phyloP scores from a whole-genome alignment of 2,797 vertebrate species.

The Sarcoramphus papa region DNA sequence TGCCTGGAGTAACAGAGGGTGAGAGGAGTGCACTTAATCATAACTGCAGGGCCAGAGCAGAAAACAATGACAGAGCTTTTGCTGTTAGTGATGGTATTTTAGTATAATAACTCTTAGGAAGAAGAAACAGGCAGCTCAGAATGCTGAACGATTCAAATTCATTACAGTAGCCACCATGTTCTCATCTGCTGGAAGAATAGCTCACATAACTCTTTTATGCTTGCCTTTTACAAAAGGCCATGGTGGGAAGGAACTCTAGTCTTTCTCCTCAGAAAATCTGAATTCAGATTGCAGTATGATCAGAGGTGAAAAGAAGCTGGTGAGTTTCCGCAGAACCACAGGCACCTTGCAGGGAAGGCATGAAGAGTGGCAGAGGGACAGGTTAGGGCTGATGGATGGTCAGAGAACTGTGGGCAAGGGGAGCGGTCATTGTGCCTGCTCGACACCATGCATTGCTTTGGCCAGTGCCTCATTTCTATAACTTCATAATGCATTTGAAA shows the following conservation, averaged over 20 bases:
- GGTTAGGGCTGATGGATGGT: neutral
- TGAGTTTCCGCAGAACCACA: neutral
- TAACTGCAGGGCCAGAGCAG: slow-evolving; percentile 46
- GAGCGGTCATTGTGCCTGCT: neutral
- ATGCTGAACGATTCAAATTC: neutral
- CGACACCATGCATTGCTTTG: accelerated
- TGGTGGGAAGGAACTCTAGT: neutral
- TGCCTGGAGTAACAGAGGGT: slow-evolving; percentile 51
- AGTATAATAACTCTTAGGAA: slow-evolving; percentile 48
- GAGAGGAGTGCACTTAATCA: slow-evolving; percentile 59
- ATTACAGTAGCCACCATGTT: neutral
- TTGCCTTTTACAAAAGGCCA: neutral
- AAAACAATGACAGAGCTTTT: slow-evolving; percentile 63
- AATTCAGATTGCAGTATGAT: neutral
- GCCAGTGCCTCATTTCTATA: neutral
- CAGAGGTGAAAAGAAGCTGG: neutral
- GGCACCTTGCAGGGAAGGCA: neutral
- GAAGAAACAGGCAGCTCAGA: neutral
- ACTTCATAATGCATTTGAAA: neutral
- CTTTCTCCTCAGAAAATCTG: neutral
- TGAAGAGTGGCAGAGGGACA: neutral
- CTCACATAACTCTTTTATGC: neutral
- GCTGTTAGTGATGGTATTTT: slow-evolving; percentile 57
- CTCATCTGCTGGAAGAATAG: neutral
- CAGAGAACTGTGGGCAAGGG: neutral